A percentile compares a stretch with the other conserved stretches of the same genome.
Evolutionary conservation across 2,888 invertebrate genomes (phyloP).

Genomic region (Argyra leucocephala): DNA sequence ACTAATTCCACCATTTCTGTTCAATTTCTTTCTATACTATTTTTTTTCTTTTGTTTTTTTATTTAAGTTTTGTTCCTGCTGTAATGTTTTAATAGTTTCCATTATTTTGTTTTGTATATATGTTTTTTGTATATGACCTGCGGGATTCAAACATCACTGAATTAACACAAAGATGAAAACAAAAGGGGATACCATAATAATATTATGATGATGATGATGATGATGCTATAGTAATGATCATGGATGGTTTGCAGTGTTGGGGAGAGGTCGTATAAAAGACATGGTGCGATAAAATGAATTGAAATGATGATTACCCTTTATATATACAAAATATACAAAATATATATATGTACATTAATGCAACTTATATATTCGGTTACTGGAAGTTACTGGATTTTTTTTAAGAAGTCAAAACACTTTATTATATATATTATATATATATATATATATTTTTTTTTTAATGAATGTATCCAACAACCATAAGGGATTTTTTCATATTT

Average conservation of each 20-base stretch:
- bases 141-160: too few relatives aligned
- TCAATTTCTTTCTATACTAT: neutral
- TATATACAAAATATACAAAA: too few relatives aligned
- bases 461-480: neutral
- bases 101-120: too few relatives aligned
- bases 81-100: too few relatives aligned
- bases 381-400: too few relatives aligned
- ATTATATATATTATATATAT: neutral
- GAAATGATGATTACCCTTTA: neutral
- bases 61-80: too few relatives aligned
- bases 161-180: too few relatives aligned
- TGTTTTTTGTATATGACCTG: neutral
- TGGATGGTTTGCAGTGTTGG: too few relatives aligned
- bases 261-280: too few relatives aligned
- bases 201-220: neutral
- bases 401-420: constrained; percentile 1
- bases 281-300: neutral
- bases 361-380: neutral
- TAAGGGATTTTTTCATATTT: too few relatives aligned
- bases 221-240: neutral
- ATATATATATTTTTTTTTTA: neutral
- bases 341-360: too few relatives aligned
- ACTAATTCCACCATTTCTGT: too few relatives aligned
- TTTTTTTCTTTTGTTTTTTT: neutral
- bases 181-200: neutral